Percentiles rank a stretch among this genome's conserved stretches.
These are phyloP conservation scores for Drosophila pegasa DNA, from an alignment of 2,888 invertebrate genomes.

Conservation along the genomic window DNA sequence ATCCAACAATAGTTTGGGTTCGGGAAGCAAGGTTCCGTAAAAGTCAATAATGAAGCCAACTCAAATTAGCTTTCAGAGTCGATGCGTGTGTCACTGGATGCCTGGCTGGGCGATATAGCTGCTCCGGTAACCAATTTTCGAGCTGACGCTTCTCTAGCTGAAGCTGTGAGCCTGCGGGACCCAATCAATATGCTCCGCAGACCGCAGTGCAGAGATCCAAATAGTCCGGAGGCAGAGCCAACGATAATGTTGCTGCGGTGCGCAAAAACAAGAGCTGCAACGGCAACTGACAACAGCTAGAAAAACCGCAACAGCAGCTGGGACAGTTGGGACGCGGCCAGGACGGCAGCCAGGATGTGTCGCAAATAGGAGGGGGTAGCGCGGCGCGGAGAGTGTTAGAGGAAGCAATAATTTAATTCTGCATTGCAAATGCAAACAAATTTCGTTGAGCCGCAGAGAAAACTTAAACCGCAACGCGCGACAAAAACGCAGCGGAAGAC, in stretches of 20 bases:
- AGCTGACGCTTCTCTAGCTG: constrained; percentile 14
- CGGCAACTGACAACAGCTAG: constrained; percentile 38
- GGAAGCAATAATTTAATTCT: constrained; percentile 81
- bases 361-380: constrained; percentile 29
- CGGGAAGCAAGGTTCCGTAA: too few relatives aligned
- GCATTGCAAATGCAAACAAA: constrained; percentile 78
- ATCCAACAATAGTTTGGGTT: too few relatives aligned
- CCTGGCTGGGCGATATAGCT: background rate
- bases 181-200: constrained; percentile 68
- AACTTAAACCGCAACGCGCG: constrained; percentile 68
- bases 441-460: constrained; percentile 73
- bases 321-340: constrained; percentile 32
- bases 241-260: constrained; percentile 75
- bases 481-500: constrained; percentile 59
- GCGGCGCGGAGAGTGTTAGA: constrained; percentile 43
- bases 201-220: constrained; percentile 56
- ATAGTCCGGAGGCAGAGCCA: constrained; percentile 63
- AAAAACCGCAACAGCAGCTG: constrained; percentile 37
- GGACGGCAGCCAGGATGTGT: constrained; percentile 36
- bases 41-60: background rate
- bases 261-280: constrained; percentile 59
- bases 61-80: background rate
- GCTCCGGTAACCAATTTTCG: constrained; percentile 20
- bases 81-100: background rate
- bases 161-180: constrained; percentile 40